These are phyloP conservation scores for Myotis pilosus DNA, from an alignment of 2,797 vertebrate species.

Conservation along the genomic window DNA sequence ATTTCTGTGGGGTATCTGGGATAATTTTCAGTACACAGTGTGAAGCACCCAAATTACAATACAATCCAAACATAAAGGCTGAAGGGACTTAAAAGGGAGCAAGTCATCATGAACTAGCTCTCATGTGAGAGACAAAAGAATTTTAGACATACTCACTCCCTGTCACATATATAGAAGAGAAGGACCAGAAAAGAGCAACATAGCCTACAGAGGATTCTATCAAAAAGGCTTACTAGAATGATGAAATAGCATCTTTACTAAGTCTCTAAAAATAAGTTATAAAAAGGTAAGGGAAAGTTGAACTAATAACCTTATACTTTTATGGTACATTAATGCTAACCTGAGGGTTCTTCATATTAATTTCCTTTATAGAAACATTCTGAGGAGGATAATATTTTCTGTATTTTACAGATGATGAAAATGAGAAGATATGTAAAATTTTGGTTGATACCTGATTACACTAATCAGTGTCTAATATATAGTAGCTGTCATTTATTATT, in stretches of 20 bases:
- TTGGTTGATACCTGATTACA: background rate
- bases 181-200: background rate
- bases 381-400: background rate
- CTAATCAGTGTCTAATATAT: background rate
- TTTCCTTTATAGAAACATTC: background rate
- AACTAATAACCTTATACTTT: background rate
- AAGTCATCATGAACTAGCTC: background rate
- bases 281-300: background rate
- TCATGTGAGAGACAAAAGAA: conserved; percentile 7
- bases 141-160: background rate
- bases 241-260: background rate
- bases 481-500: background rate
- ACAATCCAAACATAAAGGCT: background rate
- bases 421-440: background rate
- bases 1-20: conserved; percentile 28
- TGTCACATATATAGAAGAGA: background rate
- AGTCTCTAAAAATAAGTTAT: conserved; percentile 15
- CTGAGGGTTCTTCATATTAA: background rate
- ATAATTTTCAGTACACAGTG: conserved; percentile 31
- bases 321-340: background rate
- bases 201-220: background rate
- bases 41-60: conserved; percentile 2
- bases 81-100: background rate
- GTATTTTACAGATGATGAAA: background rate
- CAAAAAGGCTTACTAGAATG: background rate